Conservation (phyloP, 2,888 invertebrate genomes). For the Pharmacophagus antenor region DNA sequence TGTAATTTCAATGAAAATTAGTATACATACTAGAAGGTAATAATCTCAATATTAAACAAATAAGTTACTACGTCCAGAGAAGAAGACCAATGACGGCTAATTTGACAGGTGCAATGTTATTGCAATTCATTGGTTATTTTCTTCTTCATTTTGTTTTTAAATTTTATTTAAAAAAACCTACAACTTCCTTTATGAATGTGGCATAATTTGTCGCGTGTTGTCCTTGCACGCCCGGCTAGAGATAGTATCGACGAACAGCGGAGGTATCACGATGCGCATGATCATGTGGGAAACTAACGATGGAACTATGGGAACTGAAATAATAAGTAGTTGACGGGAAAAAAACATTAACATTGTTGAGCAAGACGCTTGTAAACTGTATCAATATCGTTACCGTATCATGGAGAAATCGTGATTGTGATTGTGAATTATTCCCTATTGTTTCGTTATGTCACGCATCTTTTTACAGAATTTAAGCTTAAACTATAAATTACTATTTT, state of each 20-base stretch:
- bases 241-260: constrained; percentile 59
- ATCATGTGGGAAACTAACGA: constrained; percentile 27
- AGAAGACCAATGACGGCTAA: too few species aligned
- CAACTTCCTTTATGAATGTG: constrained; percentile 1
- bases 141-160: neutral
- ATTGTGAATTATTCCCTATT: constrained; percentile 18
- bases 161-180: neutral
- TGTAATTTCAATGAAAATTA: too few species aligned
- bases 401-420: neutral
- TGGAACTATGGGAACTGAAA: constrained; percentile 24
- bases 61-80: too few species aligned
- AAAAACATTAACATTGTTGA: constrained; percentile 26
- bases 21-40: too few species aligned
- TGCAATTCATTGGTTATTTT: neutral
- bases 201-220: constrained; percentile 34
- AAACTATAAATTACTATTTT: neutral
- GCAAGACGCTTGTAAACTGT: constrained; percentile 18
- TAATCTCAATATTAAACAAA: too few species aligned
- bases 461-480: neutral
- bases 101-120: too few species aligned
- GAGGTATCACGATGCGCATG: constrained; percentile 52
- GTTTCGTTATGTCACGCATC: constrained; percentile 2
- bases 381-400: neutral
- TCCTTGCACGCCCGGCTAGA: constrained; percentile 52
- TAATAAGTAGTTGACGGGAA: constrained; percentile 11